Evolutionary conservation across 2,113 vertebrate genomes (phyloP), one percentile per base, ranked within the genome.

Genomic region (Recurvirostra avosetta): DNA sequence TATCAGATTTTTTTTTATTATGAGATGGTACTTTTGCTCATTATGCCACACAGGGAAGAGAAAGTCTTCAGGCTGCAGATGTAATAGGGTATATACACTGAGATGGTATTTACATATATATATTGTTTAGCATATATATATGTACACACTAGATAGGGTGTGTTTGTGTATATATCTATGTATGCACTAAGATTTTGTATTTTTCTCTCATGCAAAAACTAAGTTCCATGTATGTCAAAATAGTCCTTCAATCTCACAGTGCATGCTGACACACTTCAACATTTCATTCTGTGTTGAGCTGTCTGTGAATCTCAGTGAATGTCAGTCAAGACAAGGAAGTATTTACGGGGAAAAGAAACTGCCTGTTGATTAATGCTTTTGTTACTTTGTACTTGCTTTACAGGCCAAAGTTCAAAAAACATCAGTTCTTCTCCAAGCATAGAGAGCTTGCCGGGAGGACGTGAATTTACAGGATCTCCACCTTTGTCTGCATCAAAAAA

Each of bases 401-500:
- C 95, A 99, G 99, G 99, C 65, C 99, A 99, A 85, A 98, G 93
- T 96, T 98, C 99, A 87, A 98, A 98, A 98, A 98, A 98, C 9
- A 97, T 99, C 92, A 99, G 98, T 96, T 99, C 99, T 84, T 99
- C 99, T 87, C 99, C 99, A 74, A 99, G 99, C 96, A 98, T 97
- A 88, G 99, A 99, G 96, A 99, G 99, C 94, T 98, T 99, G 74
- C 97, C 98, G 38, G 98, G 98, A 87, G 98, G 98, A 70, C 98
- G 98, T 59, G 99, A 98, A 90, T 98, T 98, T 71, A 98, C 98
- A 30, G 99, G 98, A 9, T 99, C 99, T 47, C 99, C 99, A 9
- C 99, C 99, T 36, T 97, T 98, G 36, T 99, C 99, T 25, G 98
- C 99, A 72, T 98, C 98, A 49, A 99, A 99, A 96, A 99, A 99